These are phyloP conservation scores for Acronicta leporina DNA, from an alignment of 2,888 invertebrate species.

Conservation along the genomic window DNA sequence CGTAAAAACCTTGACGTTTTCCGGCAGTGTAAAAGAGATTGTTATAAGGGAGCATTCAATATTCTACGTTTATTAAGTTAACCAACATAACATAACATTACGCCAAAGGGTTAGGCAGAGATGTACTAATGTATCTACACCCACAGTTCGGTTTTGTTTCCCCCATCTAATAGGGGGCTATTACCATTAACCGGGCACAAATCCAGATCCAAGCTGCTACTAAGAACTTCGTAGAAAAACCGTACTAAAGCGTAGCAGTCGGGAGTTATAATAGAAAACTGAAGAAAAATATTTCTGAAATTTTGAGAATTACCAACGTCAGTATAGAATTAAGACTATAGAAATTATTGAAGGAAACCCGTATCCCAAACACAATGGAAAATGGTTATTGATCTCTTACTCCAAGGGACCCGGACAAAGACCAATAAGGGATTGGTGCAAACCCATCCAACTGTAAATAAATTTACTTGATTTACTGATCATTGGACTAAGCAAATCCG, in stretches of 20 bases:
- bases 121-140: no score
- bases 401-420: constrained; percentile 14
- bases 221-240: no score
- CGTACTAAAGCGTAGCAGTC: no score
- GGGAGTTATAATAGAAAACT: neutral
- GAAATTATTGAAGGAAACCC: constrained; percentile 15
- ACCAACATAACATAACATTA: no score
- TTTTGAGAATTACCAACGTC: neutral
- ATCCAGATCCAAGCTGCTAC: no score
- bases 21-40: constrained; percentile 35
- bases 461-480: constrained; percentile 32
- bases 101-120: no score
- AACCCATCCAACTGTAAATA: constrained; percentile 23
- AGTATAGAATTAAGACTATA: neutral
- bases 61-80: neutral
- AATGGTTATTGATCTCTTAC: constrained; percentile 9
- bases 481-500: constrained; percentile 10
- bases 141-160: no score
- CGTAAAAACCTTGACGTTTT: constrained; percentile 39
- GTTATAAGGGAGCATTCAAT: constrained; percentile 16
- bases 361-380: constrained; percentile 34
- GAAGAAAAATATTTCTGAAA: neutral
- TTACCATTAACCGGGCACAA: no score
- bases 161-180: no score
- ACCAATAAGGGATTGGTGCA: constrained; percentile 20